Percentiles rank a stretch among this genome's conserved stretches.
phyloP scores from a whole-genome alignment of 2,888 invertebrate species.

The Copidosoma aretas region DNA sequence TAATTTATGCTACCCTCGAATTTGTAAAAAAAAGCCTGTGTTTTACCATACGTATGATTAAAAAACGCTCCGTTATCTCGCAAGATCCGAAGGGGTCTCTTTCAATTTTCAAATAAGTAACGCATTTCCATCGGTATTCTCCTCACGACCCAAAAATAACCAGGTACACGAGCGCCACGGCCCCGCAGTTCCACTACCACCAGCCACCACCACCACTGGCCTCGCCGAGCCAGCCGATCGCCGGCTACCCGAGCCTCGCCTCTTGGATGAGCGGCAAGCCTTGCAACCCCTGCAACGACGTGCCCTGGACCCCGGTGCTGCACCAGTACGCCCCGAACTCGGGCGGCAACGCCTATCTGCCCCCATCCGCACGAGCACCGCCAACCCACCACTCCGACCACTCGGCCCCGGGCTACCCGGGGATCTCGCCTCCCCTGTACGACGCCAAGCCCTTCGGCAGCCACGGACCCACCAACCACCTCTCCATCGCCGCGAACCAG shows the following conservation, averaged over 20 bases:
- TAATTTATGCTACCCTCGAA: no score
- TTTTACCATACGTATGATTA: no score
- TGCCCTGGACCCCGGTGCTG: slow-evolving; percentile 81
- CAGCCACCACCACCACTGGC: background rate
- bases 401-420: background rate
- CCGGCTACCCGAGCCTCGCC: slow-evolving; percentile 12
- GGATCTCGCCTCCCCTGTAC: slow-evolving; percentile 2
- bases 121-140: no score
- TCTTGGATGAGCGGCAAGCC: slow-evolving; percentile 62
- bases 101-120: no score
- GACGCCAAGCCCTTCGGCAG: background rate
- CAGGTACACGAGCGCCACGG: background rate
- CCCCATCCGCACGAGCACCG: slow-evolving; percentile 14
- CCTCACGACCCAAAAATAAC: no score
- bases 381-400: slow-evolving; percentile 28
- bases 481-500: background rate
- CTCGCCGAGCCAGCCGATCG: slow-evolving; percentile 5
- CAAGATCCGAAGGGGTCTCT: no score
- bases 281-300: slow-evolving; percentile 80
- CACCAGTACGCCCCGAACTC: slow-evolving; percentile 35
- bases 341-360: slow-evolving; percentile 23
- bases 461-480: background rate
- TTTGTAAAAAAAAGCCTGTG: no score
- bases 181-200: background rate
- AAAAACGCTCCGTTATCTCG: no score